These are phyloP conservation scores for Cyclina sinensis DNA, from an alignment of 1,140 invertebrate genomes.

Conservation along the genomic window DNA sequence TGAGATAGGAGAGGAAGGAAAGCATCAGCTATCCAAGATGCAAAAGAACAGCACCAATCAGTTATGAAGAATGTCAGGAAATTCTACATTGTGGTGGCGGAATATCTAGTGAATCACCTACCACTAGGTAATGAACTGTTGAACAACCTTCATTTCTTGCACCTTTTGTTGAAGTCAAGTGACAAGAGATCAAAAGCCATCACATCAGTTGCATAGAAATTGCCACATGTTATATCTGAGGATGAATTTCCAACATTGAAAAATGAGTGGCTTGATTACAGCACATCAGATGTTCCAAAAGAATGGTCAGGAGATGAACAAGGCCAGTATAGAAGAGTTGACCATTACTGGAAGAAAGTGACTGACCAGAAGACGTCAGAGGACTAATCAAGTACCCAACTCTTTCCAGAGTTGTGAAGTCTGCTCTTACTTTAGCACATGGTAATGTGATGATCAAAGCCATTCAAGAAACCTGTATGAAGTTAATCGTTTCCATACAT, in stretches of 20 bases:
- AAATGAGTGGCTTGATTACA: constrained; percentile 48
- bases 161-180: constrained; percentile 20
- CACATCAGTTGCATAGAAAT: constrained; percentile 15
- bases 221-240: constrained; percentile 15
- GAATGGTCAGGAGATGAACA: constrained; percentile 56
- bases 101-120: constrained; percentile 27
- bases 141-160: constrained; percentile 29
- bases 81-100: constrained; percentile 36
- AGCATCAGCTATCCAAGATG: constrained; percentile 44
- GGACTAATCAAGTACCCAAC: constrained; percentile 28
- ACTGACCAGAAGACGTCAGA: constrained; percentile 34
- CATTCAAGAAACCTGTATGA: too few species aligned
- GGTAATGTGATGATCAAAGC: too few species aligned
- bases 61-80: constrained; percentile 42
- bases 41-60: constrained; percentile 23
- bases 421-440: constrained; percentile 32
- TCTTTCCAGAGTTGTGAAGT: constrained; percentile 41
- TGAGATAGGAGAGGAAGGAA: constrained; percentile 45
- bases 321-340: constrained; percentile 34
- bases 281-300: constrained; percentile 38
- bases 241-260: constrained; percentile 24
- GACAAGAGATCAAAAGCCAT: constrained; percentile 30
- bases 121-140: constrained; percentile 23
- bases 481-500: too few species aligned
- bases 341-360: constrained; percentile 53